Evolutionary conservation across 1,140 invertebrate genomes (phyloP).

Genomic region (Nasonia vitripennis): DNA sequence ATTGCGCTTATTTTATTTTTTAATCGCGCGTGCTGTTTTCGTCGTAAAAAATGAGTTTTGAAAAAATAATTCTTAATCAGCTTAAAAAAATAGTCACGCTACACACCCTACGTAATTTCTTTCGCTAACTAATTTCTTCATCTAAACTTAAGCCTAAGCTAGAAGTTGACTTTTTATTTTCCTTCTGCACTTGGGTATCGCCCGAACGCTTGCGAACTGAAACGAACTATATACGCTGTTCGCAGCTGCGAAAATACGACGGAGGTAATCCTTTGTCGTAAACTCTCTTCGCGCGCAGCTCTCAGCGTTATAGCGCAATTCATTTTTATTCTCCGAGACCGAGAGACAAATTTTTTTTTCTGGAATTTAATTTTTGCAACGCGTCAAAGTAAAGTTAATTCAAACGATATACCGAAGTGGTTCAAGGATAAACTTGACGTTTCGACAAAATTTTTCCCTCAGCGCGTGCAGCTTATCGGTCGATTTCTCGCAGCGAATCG

Average conservation of each 20-base stretch:
- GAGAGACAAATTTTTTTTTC: neutral
- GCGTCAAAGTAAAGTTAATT: too few species aligned
- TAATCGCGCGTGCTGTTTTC: neutral
- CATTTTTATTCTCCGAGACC: too few species aligned
- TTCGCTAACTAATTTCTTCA: slow-evolving; percentile 11
- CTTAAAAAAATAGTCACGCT: slow-evolving; percentile 33
- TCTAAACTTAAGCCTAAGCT: slow-evolving; percentile 6
- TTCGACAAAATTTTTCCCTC: neutral
- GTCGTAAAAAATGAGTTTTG: slow-evolving; percentile 15
- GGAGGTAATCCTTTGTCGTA: too few species aligned
- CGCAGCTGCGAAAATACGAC: too few species aligned
- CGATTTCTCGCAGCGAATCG: slow-evolving; percentile 41
- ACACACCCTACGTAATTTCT: neutral
- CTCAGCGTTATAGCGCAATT: too few species aligned
- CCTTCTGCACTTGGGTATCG: too few species aligned
- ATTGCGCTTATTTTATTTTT: neutral
- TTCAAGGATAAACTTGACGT: too few species aligned
- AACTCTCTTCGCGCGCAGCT: too few species aligned
- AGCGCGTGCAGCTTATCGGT: neutral
- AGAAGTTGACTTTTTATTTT: neutral
- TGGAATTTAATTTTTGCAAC: too few species aligned
- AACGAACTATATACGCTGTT: too few species aligned
- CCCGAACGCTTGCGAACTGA: too few species aligned
- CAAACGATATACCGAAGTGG: too few species aligned
- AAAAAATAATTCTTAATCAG: slow-evolving; percentile 36